Evolutionary conservation across 1,140 invertebrate species (phyloP).

Genomic region (Vanessa tameamea): DNA sequence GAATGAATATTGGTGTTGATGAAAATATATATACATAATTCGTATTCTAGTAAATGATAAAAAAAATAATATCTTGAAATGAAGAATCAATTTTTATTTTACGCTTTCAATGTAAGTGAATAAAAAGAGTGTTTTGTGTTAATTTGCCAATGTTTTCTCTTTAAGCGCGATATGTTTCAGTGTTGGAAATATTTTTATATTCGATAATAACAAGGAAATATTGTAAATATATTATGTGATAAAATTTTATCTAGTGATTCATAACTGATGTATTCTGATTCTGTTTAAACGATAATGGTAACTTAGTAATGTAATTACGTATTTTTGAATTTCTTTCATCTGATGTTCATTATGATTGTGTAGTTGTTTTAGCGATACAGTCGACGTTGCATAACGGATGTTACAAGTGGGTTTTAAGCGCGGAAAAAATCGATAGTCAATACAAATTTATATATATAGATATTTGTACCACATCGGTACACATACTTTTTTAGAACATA

Average conservation of each 20-base stretch:
- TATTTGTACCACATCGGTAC: not conserved
- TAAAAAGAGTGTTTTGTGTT: not conserved
- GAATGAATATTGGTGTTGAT: not conserved
- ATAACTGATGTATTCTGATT: conserved; percentile 9
- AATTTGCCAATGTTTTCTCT: not conserved
- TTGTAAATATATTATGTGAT: conserved; percentile 17
- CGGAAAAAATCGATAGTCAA: not conserved
- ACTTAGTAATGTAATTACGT: conserved; percentile 5
- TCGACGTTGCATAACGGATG: not conserved
- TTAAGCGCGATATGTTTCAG: not conserved
- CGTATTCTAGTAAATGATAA: not conserved
- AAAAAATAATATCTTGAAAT: not conserved
- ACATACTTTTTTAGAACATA: too few species aligned
- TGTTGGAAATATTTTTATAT: conserved; percentile 6
- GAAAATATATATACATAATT: not conserved
- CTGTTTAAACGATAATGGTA: conserved; percentile 2
- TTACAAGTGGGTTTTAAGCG: not conserved
- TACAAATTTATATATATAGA: not conserved
- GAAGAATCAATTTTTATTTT: not conserved
- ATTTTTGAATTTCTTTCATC: not conserved
- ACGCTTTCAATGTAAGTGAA: not conserved
- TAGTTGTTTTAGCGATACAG: not conserved
- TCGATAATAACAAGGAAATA: conserved; percentile 10
- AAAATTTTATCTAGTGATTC: conserved; percentile 1
- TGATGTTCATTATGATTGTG: not conserved